Conservation (phyloP, 1,140 invertebrate genomes). For the Nasonia longicornis region DNA sequence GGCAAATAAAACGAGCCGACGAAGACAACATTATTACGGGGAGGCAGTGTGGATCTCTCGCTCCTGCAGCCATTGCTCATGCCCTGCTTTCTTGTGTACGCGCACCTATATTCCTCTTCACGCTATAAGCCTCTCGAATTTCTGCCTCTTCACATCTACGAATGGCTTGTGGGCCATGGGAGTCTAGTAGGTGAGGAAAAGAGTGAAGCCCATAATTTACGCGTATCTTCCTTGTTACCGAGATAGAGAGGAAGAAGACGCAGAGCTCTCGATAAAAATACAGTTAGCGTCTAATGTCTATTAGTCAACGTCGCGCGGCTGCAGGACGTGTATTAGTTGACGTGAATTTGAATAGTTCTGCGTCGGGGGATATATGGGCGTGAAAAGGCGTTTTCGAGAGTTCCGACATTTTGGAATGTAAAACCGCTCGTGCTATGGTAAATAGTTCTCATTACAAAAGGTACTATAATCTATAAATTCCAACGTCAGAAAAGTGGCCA, state of each 20-base stretch:
- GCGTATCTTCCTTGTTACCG: background rate
- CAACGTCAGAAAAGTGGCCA: too few species aligned
- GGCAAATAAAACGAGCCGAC: constrained; percentile 68
- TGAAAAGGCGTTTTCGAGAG: background rate
- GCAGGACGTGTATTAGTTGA: background rate
- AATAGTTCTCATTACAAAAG: too few species aligned
- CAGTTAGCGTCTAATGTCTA: constrained; percentile 28
- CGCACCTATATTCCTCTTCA: constrained; percentile 40
- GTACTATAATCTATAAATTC: too few species aligned
- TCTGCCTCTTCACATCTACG: background rate
- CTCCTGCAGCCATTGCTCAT: constrained; percentile 68
- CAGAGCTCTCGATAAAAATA: constrained; percentile 6
- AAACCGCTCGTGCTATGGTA: too few species aligned
- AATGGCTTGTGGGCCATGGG: background rate
- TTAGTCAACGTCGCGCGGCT: constrained; percentile 19
- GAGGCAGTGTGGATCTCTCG: constrained; percentile 48
- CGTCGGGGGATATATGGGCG: background rate
- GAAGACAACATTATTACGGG: constrained; percentile 70
- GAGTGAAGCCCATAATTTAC: constrained; percentile 41
- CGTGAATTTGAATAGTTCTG: constrained; percentile 16
- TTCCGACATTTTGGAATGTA: too few species aligned
- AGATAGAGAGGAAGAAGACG: background rate
- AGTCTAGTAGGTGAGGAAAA: background rate
- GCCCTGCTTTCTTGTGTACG: constrained; percentile 65
- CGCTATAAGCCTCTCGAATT: background rate